Evolutionary conservation across 30 jellyfish, hydroid and myxozoan genomes (phyloP).

Genomic region (Nemopilema nomurai): DNA sequence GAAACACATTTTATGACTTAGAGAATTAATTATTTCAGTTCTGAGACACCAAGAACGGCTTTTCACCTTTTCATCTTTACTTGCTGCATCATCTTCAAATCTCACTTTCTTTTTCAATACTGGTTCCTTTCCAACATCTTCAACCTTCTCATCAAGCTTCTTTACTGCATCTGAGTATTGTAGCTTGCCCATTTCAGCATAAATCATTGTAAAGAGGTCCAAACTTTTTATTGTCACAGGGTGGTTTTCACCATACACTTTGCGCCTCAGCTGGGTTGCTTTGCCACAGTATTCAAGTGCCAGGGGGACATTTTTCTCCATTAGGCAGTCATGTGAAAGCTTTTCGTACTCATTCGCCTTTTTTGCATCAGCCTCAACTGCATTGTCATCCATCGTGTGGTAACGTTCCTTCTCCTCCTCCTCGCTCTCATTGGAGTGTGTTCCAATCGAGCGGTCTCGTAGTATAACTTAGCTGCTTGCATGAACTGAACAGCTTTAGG

Average conservation of each 20-base stretch:
- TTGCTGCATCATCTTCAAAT: constrained; percentile 19
- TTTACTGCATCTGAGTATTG: constrained; percentile 86
- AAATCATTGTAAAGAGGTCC: constrained; percentile 84
- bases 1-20: too few species aligned
- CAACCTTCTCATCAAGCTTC: constrained; percentile 45
- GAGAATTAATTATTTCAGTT: too few species aligned
- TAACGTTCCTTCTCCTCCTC: constrained; percentile 36
- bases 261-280: constrained; percentile 82
- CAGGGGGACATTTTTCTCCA: constrained; percentile 73
- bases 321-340: constrained; percentile 76
- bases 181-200: constrained; percentile 94
- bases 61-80: constrained; percentile 1
- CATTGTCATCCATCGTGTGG: constrained; percentile 73
- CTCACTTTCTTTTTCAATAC: constrained; percentile 20
- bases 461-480: constrained; percentile 92
- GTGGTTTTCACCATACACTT: constrained; percentile 81
- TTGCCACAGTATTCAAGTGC: constrained; percentile 95
- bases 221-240: constrained; percentile 70
- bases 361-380: constrained; percentile 73
- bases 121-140: constrained; percentile 10
- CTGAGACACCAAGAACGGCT: neutral
- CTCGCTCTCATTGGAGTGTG: constrained; percentile 47
- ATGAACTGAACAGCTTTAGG: constrained; percentile 85
- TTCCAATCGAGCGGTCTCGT: constrained; percentile 86
- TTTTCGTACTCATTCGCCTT: constrained; percentile 89